Evolutionary conservation across 1,140 invertebrate species (phyloP).

Genomic region (Wasmannia auropunctata): DNA sequence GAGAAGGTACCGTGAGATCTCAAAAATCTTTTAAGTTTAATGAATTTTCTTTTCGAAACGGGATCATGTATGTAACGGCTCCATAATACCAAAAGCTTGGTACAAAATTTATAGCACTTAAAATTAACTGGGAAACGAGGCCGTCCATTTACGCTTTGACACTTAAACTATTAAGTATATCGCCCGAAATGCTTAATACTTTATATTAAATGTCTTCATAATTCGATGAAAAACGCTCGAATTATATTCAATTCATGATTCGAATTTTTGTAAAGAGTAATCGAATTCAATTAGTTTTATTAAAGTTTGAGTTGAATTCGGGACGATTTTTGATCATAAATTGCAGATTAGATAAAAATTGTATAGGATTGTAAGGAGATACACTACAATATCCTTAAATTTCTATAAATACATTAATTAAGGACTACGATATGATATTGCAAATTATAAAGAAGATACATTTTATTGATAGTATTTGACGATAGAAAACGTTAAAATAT

Average conservation of each 20-base stretch:
- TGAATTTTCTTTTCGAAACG: slow-evolving; percentile 3
- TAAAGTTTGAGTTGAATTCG: background rate
- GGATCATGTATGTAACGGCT: background rate
- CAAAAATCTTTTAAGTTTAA: background rate
- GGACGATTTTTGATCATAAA: background rate
- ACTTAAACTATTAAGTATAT: too few species aligned
- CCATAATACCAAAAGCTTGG: background rate
- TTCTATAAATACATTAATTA: background rate
- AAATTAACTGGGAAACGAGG: slow-evolving; percentile 24
- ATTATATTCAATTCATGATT: background rate
- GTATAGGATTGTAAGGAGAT: background rate
- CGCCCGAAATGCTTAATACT: background rate
- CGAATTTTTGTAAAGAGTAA: background rate
- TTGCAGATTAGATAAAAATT: background rate
- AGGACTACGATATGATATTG: background rate
- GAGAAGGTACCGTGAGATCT: background rate
- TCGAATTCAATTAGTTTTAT: background rate
- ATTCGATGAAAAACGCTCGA: background rate
- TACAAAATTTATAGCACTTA: background rate
- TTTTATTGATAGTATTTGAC: slow-evolving; percentile 1
- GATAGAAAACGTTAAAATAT: background rate
- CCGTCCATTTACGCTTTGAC: background rate
- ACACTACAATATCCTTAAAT: background rate
- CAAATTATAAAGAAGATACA: background rate
- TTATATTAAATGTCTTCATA: background rate